phyloP scores from a whole-genome alignment of 2,888 invertebrate genomes.

The Chrysolina oricalcia region DNA sequence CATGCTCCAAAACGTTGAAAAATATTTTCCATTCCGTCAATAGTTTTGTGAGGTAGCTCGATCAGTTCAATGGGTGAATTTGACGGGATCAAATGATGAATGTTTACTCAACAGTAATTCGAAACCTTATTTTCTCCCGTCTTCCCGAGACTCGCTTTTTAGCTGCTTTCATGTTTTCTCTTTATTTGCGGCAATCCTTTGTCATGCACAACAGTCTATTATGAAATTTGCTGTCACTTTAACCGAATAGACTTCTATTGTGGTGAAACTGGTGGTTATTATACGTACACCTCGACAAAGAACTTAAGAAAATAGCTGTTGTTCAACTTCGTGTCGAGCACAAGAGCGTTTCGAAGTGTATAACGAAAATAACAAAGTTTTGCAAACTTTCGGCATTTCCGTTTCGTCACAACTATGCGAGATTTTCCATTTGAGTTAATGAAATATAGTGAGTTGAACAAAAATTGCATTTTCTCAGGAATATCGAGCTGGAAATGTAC shows the following conservation, averaged over 20 bases:
- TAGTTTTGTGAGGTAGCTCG: background rate
- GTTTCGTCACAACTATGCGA: conserved; percentile 9
- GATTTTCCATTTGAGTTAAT: conserved; percentile 27
- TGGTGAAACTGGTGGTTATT: conserved; percentile 24
- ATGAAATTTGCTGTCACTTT: conserved; percentile 34
- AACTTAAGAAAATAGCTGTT: conserved; percentile 35
- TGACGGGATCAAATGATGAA: background rate
- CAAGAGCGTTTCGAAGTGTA: conserved; percentile 19
- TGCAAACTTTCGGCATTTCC: conserved; percentile 30
- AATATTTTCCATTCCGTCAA: background rate
- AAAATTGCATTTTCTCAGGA: conserved; percentile 14
- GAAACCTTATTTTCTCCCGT: conserved; percentile 3
- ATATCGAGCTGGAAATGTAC: conserved; percentile 1
- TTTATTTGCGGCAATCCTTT: conserved; percentile 16
- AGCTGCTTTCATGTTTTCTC: conserved; percentile 7
- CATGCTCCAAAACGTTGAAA: background rate
- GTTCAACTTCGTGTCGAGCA: conserved; percentile 33
- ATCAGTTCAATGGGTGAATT: background rate
- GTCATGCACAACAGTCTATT: conserved; percentile 31
- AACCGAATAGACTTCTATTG: conserved; percentile 31
- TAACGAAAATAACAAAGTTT: conserved; percentile 28
- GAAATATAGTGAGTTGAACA: conserved; percentile 23
- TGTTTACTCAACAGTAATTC: conserved; percentile 14
- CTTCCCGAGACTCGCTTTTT: conserved; percentile 7
- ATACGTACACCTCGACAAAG: conserved; percentile 29